Evolutionary conservation across 2,113 vertebrate genomes (phyloP), one percentile per base, ranked within the genome.

Genomic region (Pelodiscus sinensis): DNA sequence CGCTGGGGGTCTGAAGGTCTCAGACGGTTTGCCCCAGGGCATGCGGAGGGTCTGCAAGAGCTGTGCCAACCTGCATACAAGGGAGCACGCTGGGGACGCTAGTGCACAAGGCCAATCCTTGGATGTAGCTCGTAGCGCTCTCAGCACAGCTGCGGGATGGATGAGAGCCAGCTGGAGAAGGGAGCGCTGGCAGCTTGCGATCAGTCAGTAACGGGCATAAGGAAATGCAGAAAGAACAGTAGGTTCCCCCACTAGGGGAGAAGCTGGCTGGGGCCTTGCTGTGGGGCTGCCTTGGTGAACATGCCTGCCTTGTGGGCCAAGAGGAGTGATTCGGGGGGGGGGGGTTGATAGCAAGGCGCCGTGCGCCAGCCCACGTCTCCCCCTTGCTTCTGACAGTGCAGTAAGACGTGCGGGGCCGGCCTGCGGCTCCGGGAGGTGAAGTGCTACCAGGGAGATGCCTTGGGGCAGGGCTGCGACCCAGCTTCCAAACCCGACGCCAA

Each of bases 361-460:
- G 84, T 9, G 14, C 68, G 92, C 19, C 0, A 0, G 13, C 80
- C 15, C 54, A 8, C 79, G 51, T 87, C 31, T 29, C 50, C 24
- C 55, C 87, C 2, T 31, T n/a, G 1, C 81, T 80, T 31, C 90
- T 0, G 24, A 91, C 97, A 99, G 99, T 99, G 98, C 98, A 99
- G 98, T 96, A 99, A 99, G 97, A 99, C 98, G 0, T 99, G 99
- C 15, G 98, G 98, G 44, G 97, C 97, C 31, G 98, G 98, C 0
- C 92, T 98, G 87, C 97, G 97, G 11, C 97, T 98, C 54, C 98
- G 98, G 2, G 98, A 98, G 87, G 98, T 99, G 56, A 98, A 98
- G 92, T 99, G 98, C 83, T 98, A 98, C 97, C 98, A 98, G 93
- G 98, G 98, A 57, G 98, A 98, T 60, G 97, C 90, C 1, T 89